Evolutionary conservation across 1,140 invertebrate species (phyloP).

Genomic region (Diuraphis noxia): DNA sequence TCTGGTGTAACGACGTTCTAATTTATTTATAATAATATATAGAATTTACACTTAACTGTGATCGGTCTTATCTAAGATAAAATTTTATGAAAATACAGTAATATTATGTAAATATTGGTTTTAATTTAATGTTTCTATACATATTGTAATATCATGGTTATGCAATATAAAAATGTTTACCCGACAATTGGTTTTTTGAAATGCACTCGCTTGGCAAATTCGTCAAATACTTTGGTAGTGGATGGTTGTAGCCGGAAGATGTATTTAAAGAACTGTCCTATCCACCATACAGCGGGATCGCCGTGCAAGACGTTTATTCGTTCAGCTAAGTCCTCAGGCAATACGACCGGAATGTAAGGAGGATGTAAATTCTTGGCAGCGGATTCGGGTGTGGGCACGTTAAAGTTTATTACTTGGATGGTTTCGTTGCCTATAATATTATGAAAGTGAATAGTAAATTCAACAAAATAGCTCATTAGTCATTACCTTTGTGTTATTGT

Average conservation of each 20-base stretch:
- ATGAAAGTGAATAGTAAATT: not conserved
- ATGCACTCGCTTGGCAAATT: slow-evolving; percentile 75
- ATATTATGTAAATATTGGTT: too few species aligned
- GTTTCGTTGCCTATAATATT: slow-evolving; percentile 66
- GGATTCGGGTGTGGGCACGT: slow-evolving; percentile 70
- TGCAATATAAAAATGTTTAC: slow-evolving; percentile 61
- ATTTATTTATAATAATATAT: too few species aligned
- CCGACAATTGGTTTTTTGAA: slow-evolving; percentile 90
- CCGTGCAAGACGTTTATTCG: slow-evolving; percentile 83
- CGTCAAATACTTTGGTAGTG: slow-evolving; percentile 74
- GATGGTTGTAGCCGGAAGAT: slow-evolving; percentile 78
- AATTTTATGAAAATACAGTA: too few species aligned
- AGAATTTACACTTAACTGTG: too few species aligned
- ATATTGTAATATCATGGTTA: too few species aligned
- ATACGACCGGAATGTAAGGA: slow-evolving; percentile 83
- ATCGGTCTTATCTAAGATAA: too few species aligned
- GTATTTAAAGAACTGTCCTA: slow-evolving; percentile 92
- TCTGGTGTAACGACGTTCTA: too few species aligned
- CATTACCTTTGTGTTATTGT: too few species aligned
- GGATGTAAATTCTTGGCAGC: slow-evolving; percentile 61
- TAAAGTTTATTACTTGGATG: slow-evolving; percentile 81
- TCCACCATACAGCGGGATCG: slow-evolving; percentile 96
- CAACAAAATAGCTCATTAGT: not conserved
- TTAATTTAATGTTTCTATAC: too few species aligned
- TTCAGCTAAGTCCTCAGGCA: slow-evolving; percentile 86